Base-by-base conservation (phyloP, 2,888 invertebrate genomes). In the Athalia circularis region DNA sequence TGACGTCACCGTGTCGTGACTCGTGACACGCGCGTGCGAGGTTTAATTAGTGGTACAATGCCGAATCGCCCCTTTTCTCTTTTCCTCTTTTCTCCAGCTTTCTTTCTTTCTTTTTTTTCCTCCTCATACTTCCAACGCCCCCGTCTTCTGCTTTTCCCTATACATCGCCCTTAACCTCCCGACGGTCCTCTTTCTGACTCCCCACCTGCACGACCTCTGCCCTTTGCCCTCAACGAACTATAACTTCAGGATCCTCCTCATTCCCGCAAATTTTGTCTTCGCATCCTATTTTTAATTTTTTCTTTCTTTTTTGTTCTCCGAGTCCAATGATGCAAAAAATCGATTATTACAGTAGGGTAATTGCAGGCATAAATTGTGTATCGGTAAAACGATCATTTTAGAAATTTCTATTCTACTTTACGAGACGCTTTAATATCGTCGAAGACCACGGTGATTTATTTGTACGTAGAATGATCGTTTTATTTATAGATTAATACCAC, bases 11-110 rank as follows among this genome's bases (percentile, higher is more conserved):
- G 81, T 82, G 81, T 85, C 86, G 87, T 85, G 87, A 86, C 86
- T 88, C 83, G 86, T 85, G 86, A 87, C 87, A 88, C 87, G 86
- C 85, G 85, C 85, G 79, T 77, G 82, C 83, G 82, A 84, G 82
- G 86, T 88, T 89, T 89, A 89, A 89, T 89, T 89, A 88, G 86
- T 85, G 84, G 84, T 85, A 87, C 87, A 88, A 89, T 87, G 84
- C 86, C 84, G 84, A 87, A 87, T 86, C 82, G 83, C 82, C 80
- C 79, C 72, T 76, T 70, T 77, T 77, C 78, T 77, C 77, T 79
- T 78, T 79, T 72, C 74, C 72, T 68, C 79, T 81, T 76, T 79
- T 64, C 78, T 78, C 74, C 78, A 68, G 74, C 72, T 43, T 45
- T 8, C 54, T 11, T 15, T 11, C n/a, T 8, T 65, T 68, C 59